Percentiles rank a stretch among this genome's conserved stretches.
These are phyloP conservation scores for Petrolisthes cinctipes DNA, from an alignment of 2,888 invertebrate species.

Conservation along the genomic window DNA sequence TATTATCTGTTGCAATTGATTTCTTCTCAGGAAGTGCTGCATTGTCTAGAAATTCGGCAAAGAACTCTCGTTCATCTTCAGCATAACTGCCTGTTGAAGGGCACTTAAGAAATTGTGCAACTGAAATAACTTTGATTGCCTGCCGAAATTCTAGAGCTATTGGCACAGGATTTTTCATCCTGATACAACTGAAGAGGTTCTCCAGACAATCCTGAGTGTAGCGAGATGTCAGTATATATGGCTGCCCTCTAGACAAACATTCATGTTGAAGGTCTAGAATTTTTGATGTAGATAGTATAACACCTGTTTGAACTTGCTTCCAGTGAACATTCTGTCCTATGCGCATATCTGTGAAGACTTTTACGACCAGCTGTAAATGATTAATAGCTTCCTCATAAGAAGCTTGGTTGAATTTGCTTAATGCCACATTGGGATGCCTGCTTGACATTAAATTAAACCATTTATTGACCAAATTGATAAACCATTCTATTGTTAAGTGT, in stretches of 20 bases:
- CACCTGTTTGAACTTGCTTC: not conserved
- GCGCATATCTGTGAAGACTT: not conserved
- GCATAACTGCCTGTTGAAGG: not conserved
- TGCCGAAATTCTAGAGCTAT: not conserved
- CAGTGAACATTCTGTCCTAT: not conserved
- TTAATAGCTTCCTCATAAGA: too few species aligned
- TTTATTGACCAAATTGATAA: too few species aligned
- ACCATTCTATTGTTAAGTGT: too few species aligned
- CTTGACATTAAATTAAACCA: too few species aligned
- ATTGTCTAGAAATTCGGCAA: conserved; percentile 1
- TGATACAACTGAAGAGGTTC: not conserved
- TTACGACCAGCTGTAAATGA: not conserved
- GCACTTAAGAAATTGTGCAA: not conserved
- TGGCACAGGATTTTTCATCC: conserved; percentile 12
- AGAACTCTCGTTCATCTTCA: conserved; percentile 9
- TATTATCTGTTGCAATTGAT: not conserved
- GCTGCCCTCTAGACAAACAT: not conserved
- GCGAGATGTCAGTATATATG: not conserved
- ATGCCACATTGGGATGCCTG: too few species aligned
- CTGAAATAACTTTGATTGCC: not conserved
- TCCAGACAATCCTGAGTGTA: conserved; percentile 9
- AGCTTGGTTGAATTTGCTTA: too few species aligned
- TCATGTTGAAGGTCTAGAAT: conserved; percentile 9
- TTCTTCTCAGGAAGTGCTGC: not conserved
- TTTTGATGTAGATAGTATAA: not conserved